Conservation (phyloP, 1,140 invertebrate species). For the Riptortus pedestris region DNA sequence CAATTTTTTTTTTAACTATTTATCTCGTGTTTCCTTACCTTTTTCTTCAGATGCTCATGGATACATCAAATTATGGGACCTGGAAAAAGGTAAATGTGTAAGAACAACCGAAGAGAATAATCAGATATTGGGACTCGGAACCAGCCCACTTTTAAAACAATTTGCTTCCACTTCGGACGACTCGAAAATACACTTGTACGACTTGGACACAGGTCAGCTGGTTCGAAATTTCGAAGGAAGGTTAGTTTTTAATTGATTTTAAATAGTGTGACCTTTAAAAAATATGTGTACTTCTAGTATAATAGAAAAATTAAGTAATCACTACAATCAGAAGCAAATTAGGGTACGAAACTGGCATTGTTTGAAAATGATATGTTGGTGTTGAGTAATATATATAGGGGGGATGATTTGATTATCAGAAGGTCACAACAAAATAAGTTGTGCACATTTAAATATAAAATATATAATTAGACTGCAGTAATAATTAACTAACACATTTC, state of each 20-base stretch:
- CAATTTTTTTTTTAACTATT: background rate
- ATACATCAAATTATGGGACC: constrained; percentile 52
- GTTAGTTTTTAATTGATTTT: constrained; percentile 37
- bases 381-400: background rate
- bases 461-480: too few species aligned
- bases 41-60: constrained; percentile 45
- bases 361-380: background rate
- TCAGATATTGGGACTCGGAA: constrained; percentile 47
- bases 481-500: too few species aligned
- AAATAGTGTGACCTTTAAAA: background rate
- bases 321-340: background rate
- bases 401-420: background rate
- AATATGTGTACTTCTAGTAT: background rate
- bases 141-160: constrained; percentile 46
- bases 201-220: constrained; percentile 48
- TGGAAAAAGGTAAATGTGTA: constrained; percentile 46
- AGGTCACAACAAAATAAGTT: too few species aligned
- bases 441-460: too few species aligned
- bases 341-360: background rate
- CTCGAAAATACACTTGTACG: constrained; percentile 48
- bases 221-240: constrained; percentile 47
- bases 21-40: background rate
- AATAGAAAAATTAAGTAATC: background rate
- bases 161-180: constrained; percentile 52
- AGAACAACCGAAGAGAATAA: constrained; percentile 50